Evolutionary conservation across 2,888 invertebrate genomes (phyloP).

Genomic region (Phaonia tiefii): DNA sequence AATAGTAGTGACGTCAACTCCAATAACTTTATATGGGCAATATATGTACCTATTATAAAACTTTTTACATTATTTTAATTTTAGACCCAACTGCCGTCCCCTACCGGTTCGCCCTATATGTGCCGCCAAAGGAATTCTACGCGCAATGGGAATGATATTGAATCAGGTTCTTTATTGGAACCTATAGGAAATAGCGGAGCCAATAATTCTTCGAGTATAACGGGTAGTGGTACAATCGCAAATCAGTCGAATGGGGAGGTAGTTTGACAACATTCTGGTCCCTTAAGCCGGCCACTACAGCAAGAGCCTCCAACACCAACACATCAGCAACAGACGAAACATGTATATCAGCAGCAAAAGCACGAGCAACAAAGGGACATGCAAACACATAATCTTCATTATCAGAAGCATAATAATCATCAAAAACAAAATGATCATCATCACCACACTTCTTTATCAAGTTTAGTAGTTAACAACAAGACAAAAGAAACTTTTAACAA

Average conservation of each 20-base stretch:
- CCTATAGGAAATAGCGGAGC: slow-evolving; percentile 71
- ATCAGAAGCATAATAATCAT: slow-evolving; percentile 56
- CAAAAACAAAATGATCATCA: slow-evolving; percentile 25
- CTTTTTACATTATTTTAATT: background rate
- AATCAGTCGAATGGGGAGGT: slow-evolving; percentile 73
- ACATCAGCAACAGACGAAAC: slow-evolving; percentile 63
- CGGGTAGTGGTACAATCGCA: slow-evolving; percentile 41
- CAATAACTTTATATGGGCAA: no score
- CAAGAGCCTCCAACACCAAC: slow-evolving; percentile 34
- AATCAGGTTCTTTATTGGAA: slow-evolving; percentile 79
- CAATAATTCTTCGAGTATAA: slow-evolving; percentile 59
- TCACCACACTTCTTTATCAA: slow-evolving; percentile 34
- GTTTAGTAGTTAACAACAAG: slow-evolving; percentile 44
- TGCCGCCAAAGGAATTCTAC: slow-evolving; percentile 90
- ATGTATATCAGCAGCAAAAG: slow-evolving; percentile 58
- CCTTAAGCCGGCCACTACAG: slow-evolving; percentile 65
- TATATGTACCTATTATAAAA: no score
- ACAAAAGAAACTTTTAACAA: slow-evolving; percentile 24
- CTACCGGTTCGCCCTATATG: slow-evolving; percentile 89
- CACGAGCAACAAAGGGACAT: slow-evolving; percentile 46
- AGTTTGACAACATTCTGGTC: slow-evolving; percentile 78
- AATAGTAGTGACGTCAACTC: no score
- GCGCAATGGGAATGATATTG: slow-evolving; percentile 81
- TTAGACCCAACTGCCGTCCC: slow-evolving; percentile 85
- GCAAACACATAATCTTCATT: slow-evolving; percentile 53